These are phyloP conservation scores for Boloria selene DNA, from an alignment of 2,888 invertebrate species.

Conservation along the genomic window DNA sequence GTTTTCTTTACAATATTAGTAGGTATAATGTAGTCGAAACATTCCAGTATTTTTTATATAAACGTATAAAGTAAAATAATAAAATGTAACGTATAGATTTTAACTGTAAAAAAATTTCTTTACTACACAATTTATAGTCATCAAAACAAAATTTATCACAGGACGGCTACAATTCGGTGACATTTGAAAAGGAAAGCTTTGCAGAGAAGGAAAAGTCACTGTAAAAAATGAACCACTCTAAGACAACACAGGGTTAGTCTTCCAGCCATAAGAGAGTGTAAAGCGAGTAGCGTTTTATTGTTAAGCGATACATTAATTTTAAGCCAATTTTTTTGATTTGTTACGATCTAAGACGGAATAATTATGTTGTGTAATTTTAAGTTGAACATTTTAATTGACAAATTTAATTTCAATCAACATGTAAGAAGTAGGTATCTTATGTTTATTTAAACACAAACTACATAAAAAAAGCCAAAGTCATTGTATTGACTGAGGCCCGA, in stretches of 20 bases:
- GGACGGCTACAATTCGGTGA: constrained; percentile 32
- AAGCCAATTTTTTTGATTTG: too few relatives aligned
- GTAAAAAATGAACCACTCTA: constrained; percentile 28
- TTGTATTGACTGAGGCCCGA: too few relatives aligned
- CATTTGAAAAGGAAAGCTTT: constrained; percentile 32
- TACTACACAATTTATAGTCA: constrained; percentile 32
- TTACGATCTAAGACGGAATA: too few relatives aligned
- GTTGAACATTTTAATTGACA: too few relatives aligned
- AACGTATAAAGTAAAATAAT: background rate
- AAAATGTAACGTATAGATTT: background rate
- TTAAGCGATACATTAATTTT: background rate
- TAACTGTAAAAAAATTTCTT: background rate
- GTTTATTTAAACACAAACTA: too few relatives aligned
- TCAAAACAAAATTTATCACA: constrained; percentile 33
- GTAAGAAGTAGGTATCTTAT: too few relatives aligned
- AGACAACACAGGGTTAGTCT: constrained; percentile 13
- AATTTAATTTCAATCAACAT: too few relatives aligned
- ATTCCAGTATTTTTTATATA: too few relatives aligned
- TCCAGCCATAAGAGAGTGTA: constrained; percentile 15
- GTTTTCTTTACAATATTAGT: too few relatives aligned
- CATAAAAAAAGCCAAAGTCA: too few relatives aligned
- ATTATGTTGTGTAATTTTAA: too few relatives aligned
- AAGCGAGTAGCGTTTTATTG: background rate
- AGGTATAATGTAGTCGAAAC: too few relatives aligned
- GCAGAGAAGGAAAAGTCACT: constrained; percentile 30